Percentiles rank a stretch among this genome's conserved stretches.
Conservation (phyloP, 2,113 vertebrate species). For the Echinops telfairi region DNA sequence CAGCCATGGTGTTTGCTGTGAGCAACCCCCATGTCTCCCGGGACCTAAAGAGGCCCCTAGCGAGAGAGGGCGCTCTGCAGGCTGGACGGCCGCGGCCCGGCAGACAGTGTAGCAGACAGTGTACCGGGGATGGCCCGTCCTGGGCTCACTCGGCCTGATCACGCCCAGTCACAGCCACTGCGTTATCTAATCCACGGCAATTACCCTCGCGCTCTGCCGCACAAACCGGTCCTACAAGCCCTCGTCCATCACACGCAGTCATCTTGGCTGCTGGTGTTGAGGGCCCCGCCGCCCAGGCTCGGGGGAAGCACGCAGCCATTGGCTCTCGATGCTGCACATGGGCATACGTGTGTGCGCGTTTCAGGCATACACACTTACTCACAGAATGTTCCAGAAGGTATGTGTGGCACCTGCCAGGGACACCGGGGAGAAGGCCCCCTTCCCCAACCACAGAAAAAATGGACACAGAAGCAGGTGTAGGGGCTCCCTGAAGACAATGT, state of each 20-base stretch:
- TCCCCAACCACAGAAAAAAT: no score
- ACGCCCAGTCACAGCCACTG: slow-evolving; percentile 60
- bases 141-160: neutral
- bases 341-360: slow-evolving; percentile 70
- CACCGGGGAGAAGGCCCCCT: neutral
- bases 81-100: neutral
- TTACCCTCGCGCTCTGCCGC: slow-evolving; percentile 72
- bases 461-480: neutral
- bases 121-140: slow-evolving; percentile 62
- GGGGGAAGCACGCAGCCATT: slow-evolving; percentile 60
- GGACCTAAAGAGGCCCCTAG: neutral
- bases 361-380: slow-evolving; percentile 78
- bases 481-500: neutral
- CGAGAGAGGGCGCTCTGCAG: neutral
- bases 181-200: slow-evolving; percentile 72
- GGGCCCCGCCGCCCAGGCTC: slow-evolving; percentile 67
- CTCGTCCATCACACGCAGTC: slow-evolving; percentile 77
- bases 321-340: slow-evolving; percentile 80
- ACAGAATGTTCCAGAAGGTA: neutral
- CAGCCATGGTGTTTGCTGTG: neutral
- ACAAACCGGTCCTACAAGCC: slow-evolving; percentile 84
- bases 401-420: neutral
- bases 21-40: no score
- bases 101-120: no score
- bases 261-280: slow-evolving; percentile 70